phyloP scores from a whole-genome alignment of 2,113 vertebrate species.

The Pituophis catenifer region DNA sequence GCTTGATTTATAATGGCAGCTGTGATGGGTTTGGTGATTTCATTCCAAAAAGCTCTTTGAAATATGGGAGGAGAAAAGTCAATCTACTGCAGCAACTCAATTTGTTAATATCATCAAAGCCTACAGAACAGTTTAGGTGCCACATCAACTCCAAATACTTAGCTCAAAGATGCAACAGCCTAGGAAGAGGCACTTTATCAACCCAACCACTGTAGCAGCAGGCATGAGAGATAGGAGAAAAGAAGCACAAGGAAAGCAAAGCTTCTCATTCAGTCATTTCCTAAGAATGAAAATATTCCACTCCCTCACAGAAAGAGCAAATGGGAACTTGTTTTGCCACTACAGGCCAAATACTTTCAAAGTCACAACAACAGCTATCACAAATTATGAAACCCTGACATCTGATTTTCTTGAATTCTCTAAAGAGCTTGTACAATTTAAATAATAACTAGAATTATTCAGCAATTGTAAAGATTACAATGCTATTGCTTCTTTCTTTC shows the following conservation, averaged over 20 bases:
- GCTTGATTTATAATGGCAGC: slow-evolving; percentile 56
- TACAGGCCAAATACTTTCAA: not conserved
- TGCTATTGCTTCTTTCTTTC: not conserved
- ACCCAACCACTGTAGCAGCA: slow-evolving; percentile 37
- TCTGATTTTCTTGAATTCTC: not conserved
- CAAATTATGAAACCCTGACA: not conserved
- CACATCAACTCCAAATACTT: slow-evolving; percentile 41
- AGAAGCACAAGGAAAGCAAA: not conserved
- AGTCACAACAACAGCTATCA: not conserved
- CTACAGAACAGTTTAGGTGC: slow-evolving; percentile 39
- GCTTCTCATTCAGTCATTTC: not conserved
- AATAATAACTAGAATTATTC: not conserved
- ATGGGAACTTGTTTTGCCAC: not conserved
- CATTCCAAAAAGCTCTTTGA: slow-evolving; percentile 43
- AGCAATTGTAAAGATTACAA: not conserved
- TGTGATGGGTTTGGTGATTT: slow-evolving; percentile 57
- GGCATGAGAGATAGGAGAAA: slow-evolving; percentile 6
- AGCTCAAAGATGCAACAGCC: slow-evolving; percentile 31
- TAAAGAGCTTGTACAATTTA: not conserved
- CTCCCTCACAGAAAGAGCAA: not conserved
- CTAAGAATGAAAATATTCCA: slow-evolving; percentile 9
- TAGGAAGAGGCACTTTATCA: slow-evolving; percentile 42
- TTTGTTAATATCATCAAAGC: slow-evolving; percentile 62
- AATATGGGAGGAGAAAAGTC: slow-evolving; percentile 56
- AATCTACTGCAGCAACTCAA: slow-evolving; percentile 40